A percentile compares a stretch with the other conserved stretches of the same genome.
Evolutionary conservation across 2,113 vertebrate species (phyloP).

Genomic region (Oxyura jamaicensis): DNA sequence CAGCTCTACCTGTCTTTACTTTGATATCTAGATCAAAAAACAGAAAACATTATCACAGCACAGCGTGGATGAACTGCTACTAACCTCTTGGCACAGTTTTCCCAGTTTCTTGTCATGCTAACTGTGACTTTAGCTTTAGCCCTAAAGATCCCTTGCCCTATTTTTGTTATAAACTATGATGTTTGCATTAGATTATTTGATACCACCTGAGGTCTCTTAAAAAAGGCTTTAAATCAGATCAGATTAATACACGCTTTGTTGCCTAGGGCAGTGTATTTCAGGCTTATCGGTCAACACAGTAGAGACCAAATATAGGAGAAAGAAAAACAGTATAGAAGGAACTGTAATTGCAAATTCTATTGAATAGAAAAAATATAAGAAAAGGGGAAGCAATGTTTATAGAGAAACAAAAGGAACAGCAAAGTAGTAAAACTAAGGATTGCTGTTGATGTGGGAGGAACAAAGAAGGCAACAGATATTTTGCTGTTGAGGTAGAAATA

Average conservation of each 20-base stretch:
- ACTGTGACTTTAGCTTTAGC: neutral
- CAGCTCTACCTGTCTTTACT: neutral
- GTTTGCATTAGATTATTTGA: neutral
- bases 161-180: neutral
- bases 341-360: neutral
- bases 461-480: neutral
- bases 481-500: neutral
- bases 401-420: neutral
- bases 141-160: neutral
- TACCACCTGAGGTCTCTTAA: neutral
- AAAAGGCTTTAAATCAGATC: neutral
- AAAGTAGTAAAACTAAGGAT: neutral
- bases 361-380: neutral
- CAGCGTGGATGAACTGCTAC: neutral
- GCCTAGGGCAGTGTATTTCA: neutral
- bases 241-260: neutral
- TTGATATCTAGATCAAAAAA: neutral
- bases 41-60: neutral
- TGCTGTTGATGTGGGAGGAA: neutral
- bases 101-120: neutral
- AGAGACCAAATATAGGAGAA: neutral
- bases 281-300: neutral
- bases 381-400: neutral
- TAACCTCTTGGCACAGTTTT: neutral
- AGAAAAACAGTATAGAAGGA: neutral